Evolutionary conservation across 1,140 invertebrate species (phyloP).

Genomic region (Hylyphantes graminicola): DNA sequence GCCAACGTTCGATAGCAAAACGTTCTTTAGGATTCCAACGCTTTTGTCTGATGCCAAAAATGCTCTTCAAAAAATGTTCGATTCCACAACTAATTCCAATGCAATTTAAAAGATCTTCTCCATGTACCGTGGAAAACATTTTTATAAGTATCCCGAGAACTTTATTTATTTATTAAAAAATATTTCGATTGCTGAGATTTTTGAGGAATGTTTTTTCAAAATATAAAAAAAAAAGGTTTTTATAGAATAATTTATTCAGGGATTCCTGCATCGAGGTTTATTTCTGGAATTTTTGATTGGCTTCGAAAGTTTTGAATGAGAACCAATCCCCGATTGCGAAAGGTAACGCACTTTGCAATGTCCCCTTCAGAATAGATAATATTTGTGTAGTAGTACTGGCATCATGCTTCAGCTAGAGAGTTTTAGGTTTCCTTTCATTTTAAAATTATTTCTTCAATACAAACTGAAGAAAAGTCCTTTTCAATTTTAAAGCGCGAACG

Average conservation of each 20-base stretch:
- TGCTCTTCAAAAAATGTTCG: neutral
- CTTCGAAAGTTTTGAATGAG: constrained; percentile 8
- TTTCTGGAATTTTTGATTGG: constrained; percentile 23
- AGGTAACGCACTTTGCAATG: too few relatives aligned
- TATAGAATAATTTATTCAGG: constrained; percentile 19
- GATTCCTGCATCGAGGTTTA: constrained; percentile 5
- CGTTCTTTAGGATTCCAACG: neutral
- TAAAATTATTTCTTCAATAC: too few relatives aligned
- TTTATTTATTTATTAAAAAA: constrained; percentile 13
- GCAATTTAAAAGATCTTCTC: constrained; percentile 20
- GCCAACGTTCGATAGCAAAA: constrained; percentile 9
- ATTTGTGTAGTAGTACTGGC: too few relatives aligned
- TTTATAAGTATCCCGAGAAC: constrained; percentile 16
- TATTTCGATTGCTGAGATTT: neutral
- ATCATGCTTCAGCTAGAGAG: too few relatives aligned
- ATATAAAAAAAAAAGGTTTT: neutral
- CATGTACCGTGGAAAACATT: constrained; percentile 8
- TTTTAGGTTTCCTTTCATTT: too few relatives aligned
- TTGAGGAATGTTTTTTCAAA: neutral
- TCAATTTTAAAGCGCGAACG: too few relatives aligned
- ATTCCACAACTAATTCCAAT: neutral
- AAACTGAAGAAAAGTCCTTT: too few relatives aligned
- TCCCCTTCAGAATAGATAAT: too few relatives aligned
- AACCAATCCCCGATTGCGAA: neutral
- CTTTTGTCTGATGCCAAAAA: constrained; percentile 39